A percentile compares a stretch with the other conserved stretches of the same genome.
phyloP scores from a whole-genome alignment of 1,140 invertebrate species.

The Neotoxoptera formosana region DNA sequence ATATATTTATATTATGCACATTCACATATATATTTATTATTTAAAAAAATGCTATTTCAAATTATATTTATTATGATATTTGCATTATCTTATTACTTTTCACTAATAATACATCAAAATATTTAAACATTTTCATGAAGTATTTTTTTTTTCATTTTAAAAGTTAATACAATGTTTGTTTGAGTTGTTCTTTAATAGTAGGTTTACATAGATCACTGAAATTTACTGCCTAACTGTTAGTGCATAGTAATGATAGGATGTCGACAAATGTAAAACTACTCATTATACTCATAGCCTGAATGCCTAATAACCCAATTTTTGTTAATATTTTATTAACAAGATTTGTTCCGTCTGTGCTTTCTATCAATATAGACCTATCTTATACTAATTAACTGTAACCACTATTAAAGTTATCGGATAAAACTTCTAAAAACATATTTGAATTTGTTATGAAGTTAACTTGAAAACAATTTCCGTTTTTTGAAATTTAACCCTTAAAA shows the following conservation, averaged over 20 bases:
- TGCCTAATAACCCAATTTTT: too few relatives aligned
- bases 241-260: neutral
- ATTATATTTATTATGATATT: neutral
- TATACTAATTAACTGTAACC: too few relatives aligned
- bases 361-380: too few relatives aligned
- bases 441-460: too few relatives aligned
- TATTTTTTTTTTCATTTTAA: neutral
- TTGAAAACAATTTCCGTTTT: too few relatives aligned
- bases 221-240: neutral
- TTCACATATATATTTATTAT: neutral
- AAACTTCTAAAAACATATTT: too few relatives aligned
- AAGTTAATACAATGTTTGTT: neutral
- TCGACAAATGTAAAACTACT: too few relatives aligned
- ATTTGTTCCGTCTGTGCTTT: too few relatives aligned
- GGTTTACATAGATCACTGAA: neutral
- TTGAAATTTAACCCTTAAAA: too few relatives aligned
- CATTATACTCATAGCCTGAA: too few relatives aligned
- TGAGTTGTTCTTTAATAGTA: neutral
- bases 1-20: neutral
- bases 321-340: too few relatives aligned
- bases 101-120: neutral
- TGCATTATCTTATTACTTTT: neutral
- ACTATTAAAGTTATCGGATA: too few relatives aligned
- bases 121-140: neutral
- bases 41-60: neutral